Base-by-base conservation (phyloP, 2,113 vertebrate genomes). In the Mustela nigripes region DNA sequence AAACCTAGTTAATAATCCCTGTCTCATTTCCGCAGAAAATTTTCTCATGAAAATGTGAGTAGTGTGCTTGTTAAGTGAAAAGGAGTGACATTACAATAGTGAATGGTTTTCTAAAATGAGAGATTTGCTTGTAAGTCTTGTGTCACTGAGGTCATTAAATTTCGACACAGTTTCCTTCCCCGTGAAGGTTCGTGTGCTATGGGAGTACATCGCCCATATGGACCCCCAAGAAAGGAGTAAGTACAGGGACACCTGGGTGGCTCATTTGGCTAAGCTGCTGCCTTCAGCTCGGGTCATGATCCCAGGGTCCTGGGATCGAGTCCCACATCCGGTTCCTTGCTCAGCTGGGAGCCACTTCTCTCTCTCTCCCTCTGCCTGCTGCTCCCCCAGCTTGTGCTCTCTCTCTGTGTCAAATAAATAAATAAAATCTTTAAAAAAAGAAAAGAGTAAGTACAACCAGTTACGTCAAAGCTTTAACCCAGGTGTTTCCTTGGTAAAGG, bases 81-180 rank as follows among this genome's bases (percentile, higher is more conserved):
- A 53, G 18, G 26, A 87, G 15, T 67, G 48, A 36, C 5, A 56
- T 65, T 63, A 71, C 18, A 80, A 56, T 53, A 79, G 33, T 36
- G 48, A 50, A 48, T 15, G 60, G 2, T 33, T 95, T 92, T 84
- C 42, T 89, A 76, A 94, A 95, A 79, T 14, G 15, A 96, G 92
- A 48, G 28, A 21, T 39, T 65, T 62, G 81, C 56, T 82, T 5
- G 42, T 87, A 69, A 94, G 45, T 21, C 65, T 24, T 76, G 36
- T 15, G 42, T 36, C 80, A 50, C 26, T 71, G 6, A 93, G 69
- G 14, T 60, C n/a, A 63, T 63, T 91, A 33, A 65, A 89, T 60
- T 45, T n/a, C 48, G 31, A 48, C 26, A 7, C 12, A 14, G 1
- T 74, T 62, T 67, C 65, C 4, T 42, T 45, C 18, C 65, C 10